phyloP scores from a whole-genome alignment of 2,888 invertebrate genomes.

The Noctua pronuba region DNA sequence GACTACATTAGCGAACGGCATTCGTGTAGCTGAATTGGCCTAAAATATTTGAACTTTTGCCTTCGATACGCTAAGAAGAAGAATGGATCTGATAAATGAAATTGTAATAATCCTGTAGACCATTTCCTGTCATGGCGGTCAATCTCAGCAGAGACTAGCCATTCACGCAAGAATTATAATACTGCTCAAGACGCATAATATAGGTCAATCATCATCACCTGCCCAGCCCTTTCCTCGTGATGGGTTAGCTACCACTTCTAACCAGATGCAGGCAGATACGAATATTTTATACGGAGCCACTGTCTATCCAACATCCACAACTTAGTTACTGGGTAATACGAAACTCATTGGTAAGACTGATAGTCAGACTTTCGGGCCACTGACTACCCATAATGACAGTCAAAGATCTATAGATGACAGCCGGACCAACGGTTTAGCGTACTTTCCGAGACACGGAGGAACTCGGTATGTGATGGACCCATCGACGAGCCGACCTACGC shows the following conservation, averaged over 20 bases:
- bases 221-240: no score
- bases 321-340: no score
- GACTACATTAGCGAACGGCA: background rate
- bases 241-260: no score
- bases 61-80: background rate
- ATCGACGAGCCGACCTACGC: background rate
- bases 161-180: background rate
- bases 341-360: no score
- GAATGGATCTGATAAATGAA: no score
- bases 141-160: background rate
- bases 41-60: background rate
- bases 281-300: no score
- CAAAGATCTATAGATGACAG: background rate
- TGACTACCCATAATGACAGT: background rate
- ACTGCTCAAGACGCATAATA: background rate
- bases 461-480: background rate
- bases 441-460: background rate
- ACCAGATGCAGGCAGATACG: no score
- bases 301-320: no score
- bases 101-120: background rate
- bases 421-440: background rate
- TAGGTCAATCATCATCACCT: no score
- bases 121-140: background rate
- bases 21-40: background rate
- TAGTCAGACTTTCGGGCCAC: background rate